Evolutionary conservation across 2,888 invertebrate species (phyloP).

Genomic region (Celastrina argiolus): DNA sequence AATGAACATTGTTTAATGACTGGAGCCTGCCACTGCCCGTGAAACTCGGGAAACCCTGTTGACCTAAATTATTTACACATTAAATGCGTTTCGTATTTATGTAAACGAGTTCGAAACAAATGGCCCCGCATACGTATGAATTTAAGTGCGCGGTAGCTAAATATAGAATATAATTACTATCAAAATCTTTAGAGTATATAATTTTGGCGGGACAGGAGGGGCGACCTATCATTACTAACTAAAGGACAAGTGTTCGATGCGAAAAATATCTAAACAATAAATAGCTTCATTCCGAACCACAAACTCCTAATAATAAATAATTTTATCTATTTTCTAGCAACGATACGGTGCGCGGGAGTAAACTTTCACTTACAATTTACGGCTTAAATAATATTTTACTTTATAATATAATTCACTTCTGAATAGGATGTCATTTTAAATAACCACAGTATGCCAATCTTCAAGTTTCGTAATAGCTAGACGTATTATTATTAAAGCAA

Average conservation of each 20-base stretch:
- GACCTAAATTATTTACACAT: conserved; percentile 44
- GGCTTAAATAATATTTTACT: not conserved
- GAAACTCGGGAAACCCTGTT: conserved; percentile 57
- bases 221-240: not conserved
- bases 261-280: not conserved
- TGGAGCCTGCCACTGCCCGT: not conserved
- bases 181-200: conserved; percentile 37
- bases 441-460: not conserved
- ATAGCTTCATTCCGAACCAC: conserved; percentile 7
- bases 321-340: conserved; percentile 6
- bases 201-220: conserved; percentile 41
- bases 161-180: conserved; percentile 34
- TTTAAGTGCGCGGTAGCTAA: conserved; percentile 26
- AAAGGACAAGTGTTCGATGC: not conserved
- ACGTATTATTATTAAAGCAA: conserved; percentile 7
- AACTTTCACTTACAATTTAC: not conserved
- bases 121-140: not conserved
- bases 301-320: not conserved
- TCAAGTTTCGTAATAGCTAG: not conserved
- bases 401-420: not conserved
- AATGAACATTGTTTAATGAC: not conserved
- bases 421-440: not conserved
- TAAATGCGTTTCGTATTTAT: conserved; percentile 34
- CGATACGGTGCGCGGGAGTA: not conserved
- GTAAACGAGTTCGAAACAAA: conserved; percentile 25